Base-by-base conservation (phyloP, 2,797 vertebrate species). In the Crenichthys baileyi region DNA sequence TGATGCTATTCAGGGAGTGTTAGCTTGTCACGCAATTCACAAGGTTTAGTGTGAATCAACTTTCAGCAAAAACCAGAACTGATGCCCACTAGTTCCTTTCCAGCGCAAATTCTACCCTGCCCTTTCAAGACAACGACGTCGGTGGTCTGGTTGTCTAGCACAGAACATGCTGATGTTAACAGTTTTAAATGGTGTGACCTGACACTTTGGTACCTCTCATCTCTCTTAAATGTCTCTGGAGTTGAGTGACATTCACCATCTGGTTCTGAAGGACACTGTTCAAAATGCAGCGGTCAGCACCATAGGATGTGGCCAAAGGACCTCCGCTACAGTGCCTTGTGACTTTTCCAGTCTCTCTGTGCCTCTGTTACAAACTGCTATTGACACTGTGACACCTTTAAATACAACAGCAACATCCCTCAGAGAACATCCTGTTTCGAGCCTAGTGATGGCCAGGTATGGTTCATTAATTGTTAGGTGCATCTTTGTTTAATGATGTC, bases 61-160 rank as follows among this genome's bases (percentile, higher is more conserved):
- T 76, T 80, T 46, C 48, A 60, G n/a, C n/a, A 48, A 24, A 48
- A 46, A 70, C 56, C 41, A 70, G 11, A 73, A 51, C 65, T 48
- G 67, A 67, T 48, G 36, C 46, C n/a, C 73, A 26, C 36, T 41
- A 3, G 55, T 73, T 12, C 53, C 31, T 55, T 61, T 6, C 2
- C 13, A 9, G 18, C 6, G 26, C 15, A 61, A 31, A 61, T 63
- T 24, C n/a, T 63, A 36, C 16, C 31, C 29, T 36, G 16, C 61
- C 31, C 29, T 2, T 63, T 63, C 63, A 67, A 24, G 36, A 67
- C 11, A 13, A 67, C 41, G 18, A 65, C 9, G 22, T 7, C 8
- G 7, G 22, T 1, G 20, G 0, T 65, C 7, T 31, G 29, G 18
- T 67, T 29, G 22, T 41, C 63, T 44, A 6, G 26, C 46, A 51